Evolutionary conservation across 2,113 vertebrate genomes (phyloP).

Genomic region (Rana temporaria): DNA sequence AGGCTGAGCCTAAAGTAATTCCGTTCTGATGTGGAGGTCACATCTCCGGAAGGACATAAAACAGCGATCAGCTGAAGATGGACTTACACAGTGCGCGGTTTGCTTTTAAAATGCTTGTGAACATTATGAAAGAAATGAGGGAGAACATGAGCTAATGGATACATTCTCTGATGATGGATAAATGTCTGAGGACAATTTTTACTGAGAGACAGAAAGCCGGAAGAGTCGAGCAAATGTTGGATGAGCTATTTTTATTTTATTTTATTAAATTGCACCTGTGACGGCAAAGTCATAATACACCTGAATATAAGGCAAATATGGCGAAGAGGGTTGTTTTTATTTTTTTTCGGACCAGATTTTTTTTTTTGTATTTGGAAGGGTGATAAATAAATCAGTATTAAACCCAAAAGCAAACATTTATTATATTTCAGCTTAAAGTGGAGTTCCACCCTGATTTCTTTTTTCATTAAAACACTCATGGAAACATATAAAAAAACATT

Average conservation of each 20-base stretch:
- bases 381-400: too few species aligned
- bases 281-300: too few species aligned
- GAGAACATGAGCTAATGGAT: conserved; percentile 32
- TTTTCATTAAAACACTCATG: too few species aligned
- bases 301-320: too few species aligned
- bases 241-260: neutral
- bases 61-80: conserved; percentile 40
- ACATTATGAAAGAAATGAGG: conserved; percentile 44
- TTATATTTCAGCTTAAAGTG: too few species aligned
- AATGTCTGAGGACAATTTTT: neutral
- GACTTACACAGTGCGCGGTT: conserved; percentile 30
- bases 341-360: too few species aligned
- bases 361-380: too few species aligned
- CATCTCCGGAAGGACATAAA: conserved; percentile 41
- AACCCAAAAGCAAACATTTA: too few species aligned
- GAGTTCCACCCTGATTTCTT: too few species aligned
- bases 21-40: conserved; percentile 31
- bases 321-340: too few species aligned
- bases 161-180: conserved; percentile 24
- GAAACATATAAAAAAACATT: too few species aligned
- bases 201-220: neutral
- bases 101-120: conserved; percentile 45
- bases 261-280: neutral
- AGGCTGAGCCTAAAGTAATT: conserved; percentile 31
- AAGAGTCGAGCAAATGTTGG: neutral